Conservation (phyloP, 2,888 invertebrate genomes). For the Microdon myrmicae region DNA sequence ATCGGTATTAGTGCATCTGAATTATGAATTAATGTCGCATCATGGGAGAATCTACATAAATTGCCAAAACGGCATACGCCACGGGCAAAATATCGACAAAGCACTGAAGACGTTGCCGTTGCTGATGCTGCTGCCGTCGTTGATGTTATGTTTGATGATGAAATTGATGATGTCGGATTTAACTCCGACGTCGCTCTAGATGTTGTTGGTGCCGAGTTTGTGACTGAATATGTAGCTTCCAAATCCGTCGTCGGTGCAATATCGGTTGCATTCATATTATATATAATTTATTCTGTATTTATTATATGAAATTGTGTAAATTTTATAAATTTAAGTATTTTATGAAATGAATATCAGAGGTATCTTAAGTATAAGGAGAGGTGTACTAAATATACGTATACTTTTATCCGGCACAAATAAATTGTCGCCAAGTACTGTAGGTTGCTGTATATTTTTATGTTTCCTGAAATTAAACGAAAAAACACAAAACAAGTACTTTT, state of each 20-base stretch:
- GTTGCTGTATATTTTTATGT: too few relatives aligned
- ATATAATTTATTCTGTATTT: slow-evolving; percentile 9
- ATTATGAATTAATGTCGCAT: slow-evolving; percentile 49
- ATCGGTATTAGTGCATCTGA: slow-evolving; percentile 43
- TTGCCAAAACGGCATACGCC: slow-evolving; percentile 65
- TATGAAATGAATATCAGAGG: slow-evolving; percentile 23
- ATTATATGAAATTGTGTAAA: slow-evolving; percentile 2
- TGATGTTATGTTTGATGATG: too few relatives aligned
- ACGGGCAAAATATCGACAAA: slow-evolving; percentile 62
- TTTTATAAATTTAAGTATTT: slow-evolving; percentile 18
- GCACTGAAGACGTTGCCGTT: slow-evolving; percentile 53
- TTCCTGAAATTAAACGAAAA: too few relatives aligned
- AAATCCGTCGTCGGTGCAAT: slow-evolving; percentile 51
- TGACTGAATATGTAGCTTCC: too few relatives aligned
- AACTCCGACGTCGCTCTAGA: too few relatives aligned
- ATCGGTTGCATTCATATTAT: slow-evolving; percentile 59
- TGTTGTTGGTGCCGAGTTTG: too few relatives aligned
- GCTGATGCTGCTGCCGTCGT: slow-evolving; percentile 2
- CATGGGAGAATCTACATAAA: slow-evolving; percentile 63
- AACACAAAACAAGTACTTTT: too few relatives aligned
- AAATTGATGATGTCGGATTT: too few relatives aligned
- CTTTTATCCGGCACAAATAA: too few relatives aligned
- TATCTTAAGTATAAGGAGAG: too few relatives aligned
- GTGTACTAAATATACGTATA: too few relatives aligned
- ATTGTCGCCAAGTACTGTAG: too few relatives aligned